Evolutionary conservation across 2,888 invertebrate genomes (phyloP), one percentile per base, ranked within the genome.

Genomic region (Choristoneura rosaceana): DNA sequence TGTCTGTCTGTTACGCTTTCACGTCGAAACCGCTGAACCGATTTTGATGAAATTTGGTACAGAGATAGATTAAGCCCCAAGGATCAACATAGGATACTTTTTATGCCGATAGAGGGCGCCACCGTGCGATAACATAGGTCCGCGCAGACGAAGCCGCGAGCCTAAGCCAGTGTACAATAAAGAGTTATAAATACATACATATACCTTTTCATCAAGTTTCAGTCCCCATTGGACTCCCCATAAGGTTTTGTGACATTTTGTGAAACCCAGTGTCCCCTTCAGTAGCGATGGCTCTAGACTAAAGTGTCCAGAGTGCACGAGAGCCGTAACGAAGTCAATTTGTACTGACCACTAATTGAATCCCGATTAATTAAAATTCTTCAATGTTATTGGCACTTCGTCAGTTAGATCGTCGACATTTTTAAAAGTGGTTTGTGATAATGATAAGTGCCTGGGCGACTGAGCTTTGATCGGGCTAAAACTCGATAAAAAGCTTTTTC

Each of bases 311-410:
- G 43, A 3, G 17, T 3, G 7, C 2, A 15, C n/a, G 17, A 52
- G 50, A 8, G 17, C 76, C 61, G 74, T 89, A 89, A 89, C 89
- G 87, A 89, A 88, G 85, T 76, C 84, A 89, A 89, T 89, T 87
- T 84, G 78, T 75, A 76, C 76, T 76, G 73, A 66, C 74, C 71
- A 34, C 62, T 65, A 71, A 71, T 71, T 63, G 55, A n/a, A 68
- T 70, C 75, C 38, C 43, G 17, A 45, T 41, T 17, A 70, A 52
- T 60, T 60, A 70, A 59, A 14, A 14, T 15, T 50, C 55, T 60
- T 65, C 58, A 63, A 12, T 58, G 38, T 12, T 17, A 70, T 59
- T 50, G 45, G 63, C 8, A 41, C 45, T 45, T 64, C 68, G 41
- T 55, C 52, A 52, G 17, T 65, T 69, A 10, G 47, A 59, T 15